These are phyloP conservation scores for Ridgeia piscesae DNA, from an alignment of 1,140 invertebrate genomes.

Conservation along the genomic window DNA sequence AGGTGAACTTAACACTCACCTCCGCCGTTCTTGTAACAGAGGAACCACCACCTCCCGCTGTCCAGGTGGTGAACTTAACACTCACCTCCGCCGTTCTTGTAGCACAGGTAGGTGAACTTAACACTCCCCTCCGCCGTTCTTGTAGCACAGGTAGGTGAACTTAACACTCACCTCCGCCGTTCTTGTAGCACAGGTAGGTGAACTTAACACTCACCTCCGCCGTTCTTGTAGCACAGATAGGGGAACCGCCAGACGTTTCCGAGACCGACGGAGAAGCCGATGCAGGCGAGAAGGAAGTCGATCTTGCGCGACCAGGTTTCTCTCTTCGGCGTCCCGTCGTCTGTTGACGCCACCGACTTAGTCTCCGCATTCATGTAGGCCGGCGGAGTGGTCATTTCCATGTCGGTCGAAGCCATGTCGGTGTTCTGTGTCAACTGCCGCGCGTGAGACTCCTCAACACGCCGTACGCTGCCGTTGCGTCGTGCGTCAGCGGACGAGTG, in stretches of 20 bases:
- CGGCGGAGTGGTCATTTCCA: background rate
- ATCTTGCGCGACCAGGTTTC: slow-evolving; percentile 49
- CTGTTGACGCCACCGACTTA: slow-evolving; percentile 13
- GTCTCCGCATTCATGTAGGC: background rate
- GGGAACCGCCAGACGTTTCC: slow-evolving; percentile 54
- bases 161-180: slow-evolving; percentile 45
- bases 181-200: slow-evolving; percentile 41
- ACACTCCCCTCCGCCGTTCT: slow-evolving; percentile 42
- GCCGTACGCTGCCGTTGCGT: background rate
- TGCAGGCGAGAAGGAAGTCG: slow-evolving; percentile 45
- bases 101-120: slow-evolving; percentile 46
- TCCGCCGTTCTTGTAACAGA: slow-evolving; percentile 38
- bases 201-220: too few species aligned
- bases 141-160: slow-evolving; percentile 43
- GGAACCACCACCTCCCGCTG: too few species aligned
- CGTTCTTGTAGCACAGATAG: slow-evolving; percentile 41
- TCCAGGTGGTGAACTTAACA: slow-evolving; percentile 9
- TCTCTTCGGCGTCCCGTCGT: slow-evolving; percentile 12
- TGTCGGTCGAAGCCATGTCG: background rate
- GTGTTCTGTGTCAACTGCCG: background rate
- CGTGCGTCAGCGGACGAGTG: background rate
- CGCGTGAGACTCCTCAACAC: background rate
- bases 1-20: too few species aligned
- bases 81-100: slow-evolving; percentile 38
- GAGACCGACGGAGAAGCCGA: slow-evolving; percentile 52